phyloP scores from a whole-genome alignment of 2,888 invertebrate genomes.

The Netelia fuscicornis region DNA sequence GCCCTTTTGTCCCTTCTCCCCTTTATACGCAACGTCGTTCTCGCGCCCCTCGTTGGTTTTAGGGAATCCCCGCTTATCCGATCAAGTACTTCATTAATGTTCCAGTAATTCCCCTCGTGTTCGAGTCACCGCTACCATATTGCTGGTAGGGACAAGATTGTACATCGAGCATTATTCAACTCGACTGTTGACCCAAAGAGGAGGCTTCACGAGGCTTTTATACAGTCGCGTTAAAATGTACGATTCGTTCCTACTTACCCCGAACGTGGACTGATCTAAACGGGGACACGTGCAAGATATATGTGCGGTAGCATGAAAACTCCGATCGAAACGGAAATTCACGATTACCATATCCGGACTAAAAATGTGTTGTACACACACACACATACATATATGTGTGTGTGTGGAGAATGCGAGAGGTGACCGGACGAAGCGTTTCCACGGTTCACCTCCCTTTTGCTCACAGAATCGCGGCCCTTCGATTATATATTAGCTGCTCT shows the following conservation, averaged over 20 bases:
- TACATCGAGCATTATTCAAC: constrained; percentile 51
- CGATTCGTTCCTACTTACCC: constrained; percentile 44
- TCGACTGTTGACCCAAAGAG: constrained; percentile 62
- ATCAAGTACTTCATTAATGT: constrained; percentile 57
- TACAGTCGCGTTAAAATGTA: not conserved
- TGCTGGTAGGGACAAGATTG: constrained; percentile 14
- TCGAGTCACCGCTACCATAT: constrained; percentile 11
- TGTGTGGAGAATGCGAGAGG: constrained; percentile 46
- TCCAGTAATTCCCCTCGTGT: constrained; percentile 22
- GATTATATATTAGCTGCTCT: constrained; percentile 43
- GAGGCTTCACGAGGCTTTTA: not conserved
- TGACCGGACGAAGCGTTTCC: constrained; percentile 84
- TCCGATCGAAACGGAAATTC: constrained; percentile 79
- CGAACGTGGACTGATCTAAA: constrained; percentile 25
- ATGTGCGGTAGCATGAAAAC: constrained; percentile 15
- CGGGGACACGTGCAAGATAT: constrained; percentile 59
- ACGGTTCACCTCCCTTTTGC: constrained; percentile 81
- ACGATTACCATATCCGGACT: constrained; percentile 83
- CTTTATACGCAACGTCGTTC: not conserved
- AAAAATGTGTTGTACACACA: constrained; percentile 71
- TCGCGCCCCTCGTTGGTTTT: constrained; percentile 2
- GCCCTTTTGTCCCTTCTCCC: not conserved
- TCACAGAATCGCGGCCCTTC: constrained; percentile 49
- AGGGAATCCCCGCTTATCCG: constrained; percentile 22
- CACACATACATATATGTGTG: constrained; percentile 52